Conservation (phyloP, 2,888 invertebrate species). For the Drosophila formosana region DNA sequence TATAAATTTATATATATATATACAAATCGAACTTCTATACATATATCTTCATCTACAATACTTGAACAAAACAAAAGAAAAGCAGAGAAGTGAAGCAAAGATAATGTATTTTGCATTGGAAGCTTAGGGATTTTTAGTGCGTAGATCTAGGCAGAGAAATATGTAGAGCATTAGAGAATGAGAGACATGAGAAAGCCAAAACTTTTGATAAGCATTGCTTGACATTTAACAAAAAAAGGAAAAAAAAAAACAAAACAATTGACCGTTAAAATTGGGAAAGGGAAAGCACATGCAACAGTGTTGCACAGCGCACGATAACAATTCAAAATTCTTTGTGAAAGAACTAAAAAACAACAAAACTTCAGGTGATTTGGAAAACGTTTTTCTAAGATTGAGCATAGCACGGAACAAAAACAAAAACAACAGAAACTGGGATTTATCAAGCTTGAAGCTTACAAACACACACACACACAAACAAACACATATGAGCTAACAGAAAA, state of each 20-base stretch:
- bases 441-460: constrained; percentile 72
- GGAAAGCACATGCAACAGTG: constrained; percentile 42
- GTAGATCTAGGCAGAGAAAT: constrained; percentile 36
- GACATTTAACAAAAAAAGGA: constrained; percentile 7
- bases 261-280: constrained; percentile 7
- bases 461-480: constrained; percentile 40
- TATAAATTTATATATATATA: constrained; percentile 2
- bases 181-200: constrained; percentile 19
- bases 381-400: constrained; percentile 55
- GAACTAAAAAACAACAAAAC: constrained; percentile 56
- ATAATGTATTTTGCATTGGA: constrained; percentile 57
- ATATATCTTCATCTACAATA: constrained; percentile 18
- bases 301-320: constrained; percentile 37
- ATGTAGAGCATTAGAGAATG: constrained; percentile 7
- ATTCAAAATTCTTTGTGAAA: constrained; percentile 72
- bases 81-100: constrained; percentile 1
- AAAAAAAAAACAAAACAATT: constrained; percentile 31
- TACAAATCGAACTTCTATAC: constrained; percentile 35
- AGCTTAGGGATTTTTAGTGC: constrained; percentile 54
- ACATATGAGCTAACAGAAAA: constrained; percentile 35
- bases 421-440: constrained; percentile 72
- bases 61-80: neutral
- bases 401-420: constrained; percentile 42
- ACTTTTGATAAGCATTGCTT: constrained; percentile 42
- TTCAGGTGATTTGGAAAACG: constrained; percentile 62